These are phyloP conservation scores for Papilio polytes DNA, from an alignment of 1,140 invertebrate genomes.

Conservation along the genomic window DNA sequence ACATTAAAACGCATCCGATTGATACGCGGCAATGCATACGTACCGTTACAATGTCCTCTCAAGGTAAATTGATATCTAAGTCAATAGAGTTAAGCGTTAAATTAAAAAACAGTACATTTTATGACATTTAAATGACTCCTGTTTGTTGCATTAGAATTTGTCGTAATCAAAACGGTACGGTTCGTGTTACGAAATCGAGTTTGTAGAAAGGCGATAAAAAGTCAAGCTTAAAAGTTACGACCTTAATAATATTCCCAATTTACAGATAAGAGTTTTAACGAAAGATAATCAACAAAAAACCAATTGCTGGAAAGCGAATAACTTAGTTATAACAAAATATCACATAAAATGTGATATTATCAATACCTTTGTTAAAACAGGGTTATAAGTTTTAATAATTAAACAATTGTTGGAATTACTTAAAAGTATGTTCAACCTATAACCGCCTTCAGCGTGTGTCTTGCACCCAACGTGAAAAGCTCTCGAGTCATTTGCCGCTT, in stretches of 20 bases:
- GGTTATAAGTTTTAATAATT: too few species aligned
- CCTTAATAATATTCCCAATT: background rate
- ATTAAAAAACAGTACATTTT: background rate
- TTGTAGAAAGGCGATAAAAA: background rate
- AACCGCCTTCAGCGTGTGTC: background rate
- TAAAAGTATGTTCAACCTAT: too few species aligned
- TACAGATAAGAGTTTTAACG: background rate
- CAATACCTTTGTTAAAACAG: background rate
- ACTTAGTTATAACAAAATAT: too few species aligned
- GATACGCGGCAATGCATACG: conserved; percentile 42
- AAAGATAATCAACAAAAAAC: background rate
- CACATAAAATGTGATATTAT: too few species aligned
- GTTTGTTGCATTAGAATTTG: conserved; percentile 24
- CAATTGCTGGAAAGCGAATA: background rate
- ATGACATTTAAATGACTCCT: conserved; percentile 19
- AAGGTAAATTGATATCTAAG: conserved; percentile 24
- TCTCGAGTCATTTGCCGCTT: conserved; percentile 25
- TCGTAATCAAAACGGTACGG: background rate
- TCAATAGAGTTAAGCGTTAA: conserved; percentile 12
- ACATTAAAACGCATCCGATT: conserved; percentile 44
- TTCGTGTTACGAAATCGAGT: background rate
- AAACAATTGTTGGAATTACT: too few species aligned
- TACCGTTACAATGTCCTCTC: conserved; percentile 44
- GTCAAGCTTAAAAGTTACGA: background rate
- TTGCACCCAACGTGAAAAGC: conserved; percentile 28